Evolutionary conservation across 2,797 vertebrate genomes (phyloP), one percentile per base, ranked within the genome.

Genomic region (Chloroceryle amazona): DNA sequence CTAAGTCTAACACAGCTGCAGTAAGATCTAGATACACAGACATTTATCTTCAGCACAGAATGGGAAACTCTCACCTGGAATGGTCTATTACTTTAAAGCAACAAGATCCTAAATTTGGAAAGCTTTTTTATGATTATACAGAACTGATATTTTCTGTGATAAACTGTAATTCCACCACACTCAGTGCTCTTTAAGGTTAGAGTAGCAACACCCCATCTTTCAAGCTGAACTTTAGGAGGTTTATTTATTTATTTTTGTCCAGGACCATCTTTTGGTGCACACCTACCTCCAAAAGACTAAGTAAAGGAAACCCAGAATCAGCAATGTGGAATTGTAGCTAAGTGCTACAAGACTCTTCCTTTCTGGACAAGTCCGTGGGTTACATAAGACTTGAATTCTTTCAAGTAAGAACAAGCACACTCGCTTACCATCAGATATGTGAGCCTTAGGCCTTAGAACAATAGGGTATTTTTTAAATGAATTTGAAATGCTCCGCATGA

Each of bases 381-480:
- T 94, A 86, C 57, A 79, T 20, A 90, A 95, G 42, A 74, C 67
- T 49, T 62, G 65, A 68, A 62, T 92, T 91, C 94, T 90, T 68
- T 33, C 54, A 89, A 74, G 65, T 41, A 84, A 3, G 29, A 90
- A 89, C 44, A 68, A 89, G 55, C 55, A 86, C 66, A 72, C 62
- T 41, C 81, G 62, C 54, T 83, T 65, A 60, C 75, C 73, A 95
- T 87, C 60, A 95, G 89, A 75, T 58, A 83, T 66, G 79, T 47
- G 58, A 95, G 89, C 85, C 80, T 81, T 41, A 51, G 76, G 87
- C 66, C 73, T 70, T 37, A 62, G 76, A 96, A 97, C 89, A 96
- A 95, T 66, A n/a, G 58, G 68, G 85, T 80, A 86, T 84, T 96
- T 95, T 91, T 11, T 7, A 86, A 88, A 94, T 95, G 86, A 95